These are phyloP conservation scores for Cephonodes hylas DNA, from an alignment of 2,888 invertebrate species.

Conservation along the genomic window DNA sequence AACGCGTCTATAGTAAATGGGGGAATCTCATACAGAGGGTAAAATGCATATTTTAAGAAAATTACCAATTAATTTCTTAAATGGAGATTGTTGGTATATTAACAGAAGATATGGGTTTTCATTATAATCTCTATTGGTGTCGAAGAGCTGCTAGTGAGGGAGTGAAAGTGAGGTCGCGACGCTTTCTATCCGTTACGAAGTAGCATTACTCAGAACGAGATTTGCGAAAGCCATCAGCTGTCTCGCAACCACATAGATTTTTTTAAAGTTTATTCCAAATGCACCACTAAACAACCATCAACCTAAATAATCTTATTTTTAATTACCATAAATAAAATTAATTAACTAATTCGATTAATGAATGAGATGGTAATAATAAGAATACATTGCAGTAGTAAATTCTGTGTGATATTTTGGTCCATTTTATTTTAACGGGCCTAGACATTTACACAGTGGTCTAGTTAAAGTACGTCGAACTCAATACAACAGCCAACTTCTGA, in stretches of 20 bases:
- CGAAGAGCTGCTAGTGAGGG: conserved; percentile 43
- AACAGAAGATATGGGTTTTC: neutral
- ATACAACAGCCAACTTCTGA: neutral
- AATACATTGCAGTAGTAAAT: no score
- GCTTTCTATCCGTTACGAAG: conserved; percentile 70
- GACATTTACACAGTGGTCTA: neutral
- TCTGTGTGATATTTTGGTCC: neutral
- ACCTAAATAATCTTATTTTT: no score
- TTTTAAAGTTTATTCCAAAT: neutral
- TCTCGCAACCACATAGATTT: conserved; percentile 24
- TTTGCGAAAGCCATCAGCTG: conserved; percentile 65
- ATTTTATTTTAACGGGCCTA: neutral
- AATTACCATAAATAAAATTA: no score
- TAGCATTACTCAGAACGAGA: conserved; percentile 26
- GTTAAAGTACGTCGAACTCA: neutral
- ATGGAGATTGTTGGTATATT: neutral
- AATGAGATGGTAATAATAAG: no score
- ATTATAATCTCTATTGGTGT: conserved; percentile 21
- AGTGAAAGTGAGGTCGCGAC: conserved; percentile 78
- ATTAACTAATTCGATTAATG: no score
- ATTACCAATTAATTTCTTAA: neutral
- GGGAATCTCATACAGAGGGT: neutral
- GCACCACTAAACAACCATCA: no score
- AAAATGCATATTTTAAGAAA: neutral
- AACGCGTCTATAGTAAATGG: no score